These are phyloP conservation scores for Anoplolepis gracilipes DNA, from an alignment of 1,140 invertebrate species.

Conservation along the genomic window DNA sequence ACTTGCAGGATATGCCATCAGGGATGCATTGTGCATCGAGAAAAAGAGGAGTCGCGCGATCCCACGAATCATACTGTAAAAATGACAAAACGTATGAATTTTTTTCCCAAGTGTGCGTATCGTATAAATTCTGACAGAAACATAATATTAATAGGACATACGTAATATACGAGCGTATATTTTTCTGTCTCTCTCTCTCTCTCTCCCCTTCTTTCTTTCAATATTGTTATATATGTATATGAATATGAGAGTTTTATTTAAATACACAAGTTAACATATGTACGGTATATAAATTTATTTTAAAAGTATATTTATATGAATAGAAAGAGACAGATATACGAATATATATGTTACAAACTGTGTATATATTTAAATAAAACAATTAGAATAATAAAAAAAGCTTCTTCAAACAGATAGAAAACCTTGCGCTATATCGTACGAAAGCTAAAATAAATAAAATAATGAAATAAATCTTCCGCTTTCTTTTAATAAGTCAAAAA, in stretches of 20 bases:
- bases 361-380: background rate
- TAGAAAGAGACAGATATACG: too few species aligned
- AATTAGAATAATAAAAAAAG: background rate
- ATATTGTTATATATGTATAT: background rate
- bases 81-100: conserved; percentile 7
- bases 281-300: too few species aligned
- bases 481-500: background rate
- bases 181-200: too few species aligned
- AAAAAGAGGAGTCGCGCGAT: conserved; percentile 50
- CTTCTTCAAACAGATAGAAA: background rate
- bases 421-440: background rate
- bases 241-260: too few species aligned
- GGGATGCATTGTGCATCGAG: conserved; percentile 65
- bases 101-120: background rate
- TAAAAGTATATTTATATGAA: too few species aligned
- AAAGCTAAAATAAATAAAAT: background rate
- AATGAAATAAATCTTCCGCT: background rate
- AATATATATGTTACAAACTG: background rate
- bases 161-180: background rate
- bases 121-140: background rate
- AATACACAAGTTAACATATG: too few species aligned
- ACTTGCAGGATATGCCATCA: conserved; percentile 70
- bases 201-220: too few species aligned
- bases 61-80: conserved; percentile 57
- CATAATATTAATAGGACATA: background rate